Evolutionary conservation across 2,797 vertebrate species (phyloP).

Genomic region (Chiroxiphia lanceolata): DNA sequence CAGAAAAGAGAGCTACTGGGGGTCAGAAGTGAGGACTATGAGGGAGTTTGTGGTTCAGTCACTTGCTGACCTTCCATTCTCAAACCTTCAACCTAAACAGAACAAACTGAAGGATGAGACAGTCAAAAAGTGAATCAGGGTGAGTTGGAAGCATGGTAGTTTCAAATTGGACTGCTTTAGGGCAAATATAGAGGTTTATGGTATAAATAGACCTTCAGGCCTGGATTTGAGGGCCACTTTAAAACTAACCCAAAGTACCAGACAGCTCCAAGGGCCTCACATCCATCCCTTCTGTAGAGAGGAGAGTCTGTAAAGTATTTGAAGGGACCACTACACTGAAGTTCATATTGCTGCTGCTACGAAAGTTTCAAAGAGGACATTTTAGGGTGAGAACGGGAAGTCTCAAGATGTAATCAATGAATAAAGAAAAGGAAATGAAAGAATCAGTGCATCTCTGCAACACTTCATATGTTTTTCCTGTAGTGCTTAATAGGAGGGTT

Average conservation of each 20-base stretch:
- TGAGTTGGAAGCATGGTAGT: background rate
- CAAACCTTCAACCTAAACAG: background rate
- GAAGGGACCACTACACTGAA: background rate
- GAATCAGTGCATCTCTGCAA: background rate
- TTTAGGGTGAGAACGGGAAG: background rate
- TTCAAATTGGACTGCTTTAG: background rate
- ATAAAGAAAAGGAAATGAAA: background rate
- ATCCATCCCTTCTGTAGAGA: background rate
- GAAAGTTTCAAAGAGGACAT: background rate
- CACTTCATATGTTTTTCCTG: background rate
- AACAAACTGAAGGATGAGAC: background rate
- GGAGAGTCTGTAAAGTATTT: background rate
- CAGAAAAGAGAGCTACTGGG: background rate
- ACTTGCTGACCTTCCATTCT: background rate
- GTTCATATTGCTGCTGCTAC: background rate
- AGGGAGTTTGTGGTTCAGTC: background rate
- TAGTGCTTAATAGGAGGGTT: background rate
- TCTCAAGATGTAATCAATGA: background rate
- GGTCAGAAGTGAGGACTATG: background rate
- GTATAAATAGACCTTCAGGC: background rate
- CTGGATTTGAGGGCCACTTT: background rate
- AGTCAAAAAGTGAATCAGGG: background rate
- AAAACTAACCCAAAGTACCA: background rate
- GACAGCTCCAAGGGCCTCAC: background rate
- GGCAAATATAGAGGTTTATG: background rate